Base-by-base conservation (phyloP, 2,113 vertebrate genomes). In the Barnardius zonarius region DNA sequence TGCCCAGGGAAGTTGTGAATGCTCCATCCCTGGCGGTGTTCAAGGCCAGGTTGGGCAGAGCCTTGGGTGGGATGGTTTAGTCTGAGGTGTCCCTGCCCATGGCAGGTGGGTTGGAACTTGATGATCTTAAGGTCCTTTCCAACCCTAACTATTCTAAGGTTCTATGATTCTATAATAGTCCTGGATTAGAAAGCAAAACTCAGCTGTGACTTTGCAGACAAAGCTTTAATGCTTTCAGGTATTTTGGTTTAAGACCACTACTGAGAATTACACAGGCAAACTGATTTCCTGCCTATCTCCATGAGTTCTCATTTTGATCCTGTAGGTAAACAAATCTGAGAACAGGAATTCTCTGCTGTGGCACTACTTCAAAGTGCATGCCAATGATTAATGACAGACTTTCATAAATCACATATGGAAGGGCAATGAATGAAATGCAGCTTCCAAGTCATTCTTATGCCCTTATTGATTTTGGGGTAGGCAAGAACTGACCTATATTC, bases 381-480 rank as follows among this genome's bases (percentile, higher is more conserved):
- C 54, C 79, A 83, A 67, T 4, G 3, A 83, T 82, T 93, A 83
- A 87, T 70, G 87, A 77, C 35, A 90, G 83, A 76, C 49, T 83
- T 61, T 83, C 75, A 92, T 83, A 93, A 90, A 95, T 87, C 85
- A 93, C 79, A 80, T 73, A 89, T 41, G 44, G 75, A 96, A 87
- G 59, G 48, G 28, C 74, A 80, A 95, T 55, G 82, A 93, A 95
- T 66, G 79, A 92, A 95, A 77, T 63, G 51, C 57, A 78, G 68
- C 79, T 92, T 95, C 90, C 66, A 93, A 84, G 62, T 86, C 44
- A 91, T 95, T 92, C 69, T 87, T 88, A 87, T 10, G 79, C 44
- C 54, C 41, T 85, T 75, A 96, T 17, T 91, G 90, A 96, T 79
- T 88, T 30, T 4, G 5, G 44, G 41, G n/a, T 74, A 87, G 88